Evolutionary conservation across 37 sponge, comb jelly and placozoan species (phyloP), one percentile per base, ranked within the genome.

Genomic region (Theonella swinhoei): DNA sequence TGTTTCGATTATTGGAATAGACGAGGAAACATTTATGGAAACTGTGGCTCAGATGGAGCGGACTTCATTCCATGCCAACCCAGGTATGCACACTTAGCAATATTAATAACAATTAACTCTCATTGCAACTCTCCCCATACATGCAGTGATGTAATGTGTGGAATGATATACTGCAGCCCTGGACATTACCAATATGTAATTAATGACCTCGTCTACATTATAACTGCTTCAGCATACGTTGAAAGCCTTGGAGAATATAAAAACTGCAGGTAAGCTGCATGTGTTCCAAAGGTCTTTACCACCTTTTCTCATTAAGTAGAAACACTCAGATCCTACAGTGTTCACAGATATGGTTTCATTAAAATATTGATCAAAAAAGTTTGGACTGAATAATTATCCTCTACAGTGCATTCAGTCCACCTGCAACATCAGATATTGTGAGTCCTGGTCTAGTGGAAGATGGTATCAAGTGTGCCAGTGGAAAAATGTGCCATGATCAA

Each of bases 371-470:
- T n/a, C n/a, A n/a, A n/a, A n/a, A n/a, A n/a, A n/a, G n/a, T n/a
- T n/a, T n/a, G n/a, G n/a, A n/a, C n/a, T n/a, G n/a, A n/a, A n/a
- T n/a, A n/a, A n/a, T n/a, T 25, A 0, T 11, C 8, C 28, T 11
- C 32, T 79, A 42, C 61, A 68, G 77, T 28, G 59, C 81, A 33
- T 85, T 85, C 81, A 77, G 71, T 3, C 39, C 78, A 26, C 36
- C 23, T 8, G 34, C 86, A 47, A 24, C 62, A 43, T 24, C 81
- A 3, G 86, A 90, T 36, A 69, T 68, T 7, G 43, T 68, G 22
- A 77, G 40, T 40, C 89, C 88, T 0, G 90, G 90, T 17, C 70
- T 90, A 19, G 90, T 90, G 5, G 34, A 37, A 31, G 86, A 90
- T 68, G 90, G 90, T 20, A 80, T 77, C 3, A 85, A 24, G 39